These are phyloP conservation scores for Leptatherina wallacei DNA, from an alignment of 2,797 vertebrate species.

Conservation along the genomic window DNA sequence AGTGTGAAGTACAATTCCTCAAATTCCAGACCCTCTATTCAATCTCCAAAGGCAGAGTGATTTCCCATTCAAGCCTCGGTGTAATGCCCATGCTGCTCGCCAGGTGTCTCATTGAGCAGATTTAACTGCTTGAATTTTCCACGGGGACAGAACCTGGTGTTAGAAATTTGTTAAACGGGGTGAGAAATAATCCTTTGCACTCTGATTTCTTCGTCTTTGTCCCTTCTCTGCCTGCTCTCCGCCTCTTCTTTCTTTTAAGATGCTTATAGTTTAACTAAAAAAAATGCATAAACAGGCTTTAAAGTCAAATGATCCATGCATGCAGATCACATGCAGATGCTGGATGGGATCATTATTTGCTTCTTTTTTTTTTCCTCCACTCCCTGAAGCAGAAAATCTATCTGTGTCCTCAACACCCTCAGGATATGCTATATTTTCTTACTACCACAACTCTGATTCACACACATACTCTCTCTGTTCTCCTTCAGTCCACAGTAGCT, in stretches of 20 bases:
- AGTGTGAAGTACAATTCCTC: constrained; percentile 17
- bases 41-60: constrained; percentile 36
- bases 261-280: not conserved
- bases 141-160: constrained; percentile 50
- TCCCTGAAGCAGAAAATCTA: not conserved
- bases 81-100: constrained; percentile 70
- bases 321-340: constrained; percentile 9
- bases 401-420: not conserved
- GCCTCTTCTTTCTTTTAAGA: constrained; percentile 16
- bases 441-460: not conserved
- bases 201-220: constrained; percentile 47
- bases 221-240: constrained; percentile 8
- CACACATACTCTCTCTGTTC: constrained; percentile 1
- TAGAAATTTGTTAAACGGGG: constrained; percentile 66
- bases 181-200: constrained; percentile 46
- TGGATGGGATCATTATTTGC: not conserved
- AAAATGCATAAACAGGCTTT: not conserved
- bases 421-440: not conserved
- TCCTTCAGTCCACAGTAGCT: constrained; percentile 83
- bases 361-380: not conserved
- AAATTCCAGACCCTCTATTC: constrained; percentile 34
- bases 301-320: not conserved
- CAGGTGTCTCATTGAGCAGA: constrained; percentile 77
- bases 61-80: constrained; percentile 48
- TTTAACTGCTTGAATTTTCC: constrained; percentile 67